Conservation (phyloP, 2,113 vertebrate species). For the Pseudopodoces humilis region DNA sequence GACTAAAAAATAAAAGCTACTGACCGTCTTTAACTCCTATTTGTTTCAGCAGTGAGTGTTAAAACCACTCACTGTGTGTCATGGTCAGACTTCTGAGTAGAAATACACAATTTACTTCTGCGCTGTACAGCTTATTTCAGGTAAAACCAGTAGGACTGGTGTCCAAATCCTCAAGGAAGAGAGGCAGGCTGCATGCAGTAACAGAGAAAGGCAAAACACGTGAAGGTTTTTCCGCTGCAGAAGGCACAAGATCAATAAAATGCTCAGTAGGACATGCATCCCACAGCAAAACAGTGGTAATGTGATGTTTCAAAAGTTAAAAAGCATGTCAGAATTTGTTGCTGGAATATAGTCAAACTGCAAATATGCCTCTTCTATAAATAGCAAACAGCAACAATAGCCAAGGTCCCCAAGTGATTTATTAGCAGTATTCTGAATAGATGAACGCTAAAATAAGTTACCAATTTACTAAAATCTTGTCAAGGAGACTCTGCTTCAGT, state of each 20-base stretch:
- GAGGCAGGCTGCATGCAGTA: background rate
- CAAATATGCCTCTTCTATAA: constrained; percentile 15
- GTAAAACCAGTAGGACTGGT: background rate
- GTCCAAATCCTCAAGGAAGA: background rate
- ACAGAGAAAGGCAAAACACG: background rate
- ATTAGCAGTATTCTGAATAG: constrained; percentile 58
- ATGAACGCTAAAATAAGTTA: constrained; percentile 51
- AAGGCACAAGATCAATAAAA: background rate
- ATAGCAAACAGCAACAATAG: constrained; percentile 45
- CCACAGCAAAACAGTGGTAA: background rate
- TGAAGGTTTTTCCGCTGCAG: background rate
- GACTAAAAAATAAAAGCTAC: background rate
- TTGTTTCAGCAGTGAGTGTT: fast-evolving
- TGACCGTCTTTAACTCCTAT: background rate
- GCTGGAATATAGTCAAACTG: constrained; percentile 25
- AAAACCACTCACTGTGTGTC: background rate
- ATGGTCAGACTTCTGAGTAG: background rate
- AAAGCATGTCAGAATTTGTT: constrained; percentile 3
- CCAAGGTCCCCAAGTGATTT: constrained; percentile 33
- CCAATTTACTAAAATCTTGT: constrained; percentile 60
- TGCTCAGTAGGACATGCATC: background rate
- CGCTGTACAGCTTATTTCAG: background rate
- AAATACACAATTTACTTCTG: background rate
- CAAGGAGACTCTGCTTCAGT: constrained; percentile 57
- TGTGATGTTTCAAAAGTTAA: background rate